phyloP scores from a whole-genome alignment of 2,888 invertebrate genomes.

The Abrostola triplasia region DNA sequence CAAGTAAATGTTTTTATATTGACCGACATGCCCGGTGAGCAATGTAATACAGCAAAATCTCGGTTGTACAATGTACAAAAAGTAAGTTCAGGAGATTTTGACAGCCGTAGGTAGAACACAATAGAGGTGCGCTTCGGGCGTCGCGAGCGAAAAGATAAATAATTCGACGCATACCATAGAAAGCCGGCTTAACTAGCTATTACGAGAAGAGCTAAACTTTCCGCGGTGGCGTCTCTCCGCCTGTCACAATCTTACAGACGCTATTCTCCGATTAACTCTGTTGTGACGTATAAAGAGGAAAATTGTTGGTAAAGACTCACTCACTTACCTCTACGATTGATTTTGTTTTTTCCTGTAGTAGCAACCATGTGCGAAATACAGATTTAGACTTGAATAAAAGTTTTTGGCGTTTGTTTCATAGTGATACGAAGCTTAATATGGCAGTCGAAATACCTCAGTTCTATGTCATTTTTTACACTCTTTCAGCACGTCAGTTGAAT shows the following conservation, averaged over 20 bases:
- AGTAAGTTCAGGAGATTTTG: slow-evolving; percentile 38
- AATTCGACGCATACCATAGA: slow-evolving; percentile 61
- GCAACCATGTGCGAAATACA: not conserved
- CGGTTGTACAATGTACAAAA: slow-evolving; percentile 8
- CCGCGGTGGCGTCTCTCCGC: slow-evolving; percentile 46
- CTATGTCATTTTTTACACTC: slow-evolving; percentile 24
- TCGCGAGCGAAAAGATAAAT: slow-evolving; percentile 58
- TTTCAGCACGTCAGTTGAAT: slow-evolving; percentile 26
- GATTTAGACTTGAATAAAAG: slow-evolving; percentile 15
- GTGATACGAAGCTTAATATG: slow-evolving; percentile 29
- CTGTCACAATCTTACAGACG: slow-evolving; percentile 58
- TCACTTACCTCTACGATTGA: slow-evolving; percentile 19
- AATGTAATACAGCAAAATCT: slow-evolving; percentile 19
- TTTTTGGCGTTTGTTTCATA: slow-evolving; percentile 27
- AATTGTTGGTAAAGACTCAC: slow-evolving; percentile 31
- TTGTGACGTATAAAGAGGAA: slow-evolving; percentile 54
- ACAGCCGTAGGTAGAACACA: slow-evolving; percentile 39
- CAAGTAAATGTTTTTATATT: not conserved
- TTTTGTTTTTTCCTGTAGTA: slow-evolving; percentile 10
- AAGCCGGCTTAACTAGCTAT: slow-evolving; percentile 63
- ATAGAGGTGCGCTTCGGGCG: slow-evolving; percentile 42
- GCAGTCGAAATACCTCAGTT: slow-evolving; percentile 26
- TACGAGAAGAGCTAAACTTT: slow-evolving; percentile 58
- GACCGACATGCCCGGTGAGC: slow-evolving; percentile 5
- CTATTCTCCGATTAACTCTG: slow-evolving; percentile 58